phyloP scores from a whole-genome alignment of 2,797 vertebrate species.

The Alosa sapidissima region DNA sequence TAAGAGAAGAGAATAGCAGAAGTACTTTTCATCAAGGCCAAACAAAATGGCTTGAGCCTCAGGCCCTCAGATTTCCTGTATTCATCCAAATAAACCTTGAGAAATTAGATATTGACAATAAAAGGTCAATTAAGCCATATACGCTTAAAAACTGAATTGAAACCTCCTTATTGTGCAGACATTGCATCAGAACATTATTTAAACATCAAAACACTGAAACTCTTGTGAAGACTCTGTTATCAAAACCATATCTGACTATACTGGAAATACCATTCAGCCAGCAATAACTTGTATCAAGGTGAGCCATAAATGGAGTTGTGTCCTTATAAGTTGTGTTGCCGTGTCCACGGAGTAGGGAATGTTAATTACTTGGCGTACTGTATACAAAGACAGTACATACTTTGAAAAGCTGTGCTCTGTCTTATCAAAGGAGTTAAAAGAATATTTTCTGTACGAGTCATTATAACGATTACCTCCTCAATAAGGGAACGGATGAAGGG shows the following conservation, averaged over 20 bases:
- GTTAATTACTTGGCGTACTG: constrained; percentile 1
- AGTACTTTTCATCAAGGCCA: not conserved
- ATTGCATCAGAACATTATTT: not conserved
- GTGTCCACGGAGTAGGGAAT: not conserved
- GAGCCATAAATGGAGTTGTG: not conserved
- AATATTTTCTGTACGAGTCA: not conserved
- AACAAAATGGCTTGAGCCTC: not conserved
- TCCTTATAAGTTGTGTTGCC: not conserved
- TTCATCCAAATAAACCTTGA: not conserved
- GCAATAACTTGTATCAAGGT: not conserved
- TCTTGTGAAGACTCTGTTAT: not conserved
- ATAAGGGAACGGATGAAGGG: not conserved
- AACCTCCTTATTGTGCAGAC: not conserved
- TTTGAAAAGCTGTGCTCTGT: not conserved
- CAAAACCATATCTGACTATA: not conserved
- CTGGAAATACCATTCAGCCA: not conserved
- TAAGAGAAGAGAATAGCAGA: not conserved
- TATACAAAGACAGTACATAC: not conserved
- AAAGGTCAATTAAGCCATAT: not conserved
- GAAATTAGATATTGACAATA: not conserved
- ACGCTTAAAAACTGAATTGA: not conserved
- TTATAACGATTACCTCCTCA: not conserved
- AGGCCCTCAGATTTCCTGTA: not conserved
- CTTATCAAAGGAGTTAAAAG: not conserved
- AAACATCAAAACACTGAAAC: not conserved